Evolutionary conservation across 2,113 vertebrate species (phyloP).

Genomic region (Psammodynastes pulverulentus): DNA sequence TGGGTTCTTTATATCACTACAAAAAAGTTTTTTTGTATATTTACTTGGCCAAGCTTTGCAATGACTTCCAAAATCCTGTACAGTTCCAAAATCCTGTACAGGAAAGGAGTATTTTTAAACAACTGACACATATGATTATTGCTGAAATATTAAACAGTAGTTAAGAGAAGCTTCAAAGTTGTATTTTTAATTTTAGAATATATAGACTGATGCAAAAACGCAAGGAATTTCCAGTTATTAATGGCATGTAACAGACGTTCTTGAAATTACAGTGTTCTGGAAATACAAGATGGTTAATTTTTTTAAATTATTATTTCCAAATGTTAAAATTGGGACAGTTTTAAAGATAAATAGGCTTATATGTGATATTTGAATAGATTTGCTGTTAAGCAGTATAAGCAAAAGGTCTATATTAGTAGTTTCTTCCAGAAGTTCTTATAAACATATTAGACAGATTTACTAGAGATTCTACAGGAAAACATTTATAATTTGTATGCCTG

Average conservation of each 20-base stretch:
- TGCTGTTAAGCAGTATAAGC: conserved; percentile 63
- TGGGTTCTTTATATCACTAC: conserved; percentile 68
- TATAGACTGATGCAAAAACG: conserved; percentile 64
- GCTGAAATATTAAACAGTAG: conserved; percentile 71
- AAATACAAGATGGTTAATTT: conserved; percentile 69
- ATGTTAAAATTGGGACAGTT: conserved; percentile 67
- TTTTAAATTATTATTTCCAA: conserved; percentile 63
- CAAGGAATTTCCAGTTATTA: conserved; percentile 69
- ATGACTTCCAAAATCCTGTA: conserved; percentile 68
- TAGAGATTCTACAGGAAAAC: conserved; percentile 67
- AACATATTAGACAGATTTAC: conserved; percentile 59
- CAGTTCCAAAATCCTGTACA: conserved; percentile 60
- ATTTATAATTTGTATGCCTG: conserved; percentile 65
- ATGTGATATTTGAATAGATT: conserved; percentile 65
- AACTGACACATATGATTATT: conserved; percentile 69
- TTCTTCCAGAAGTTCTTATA: conserved; percentile 60
- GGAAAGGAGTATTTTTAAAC: conserved; percentile 63
- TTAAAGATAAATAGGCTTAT: conserved; percentile 66
- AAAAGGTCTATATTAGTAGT: conserved; percentile 58
- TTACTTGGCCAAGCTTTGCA: conserved; percentile 62
- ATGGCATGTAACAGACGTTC: conserved; percentile 69
- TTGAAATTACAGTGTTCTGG: conserved; percentile 77
- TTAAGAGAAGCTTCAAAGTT: conserved; percentile 70
- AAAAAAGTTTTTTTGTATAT: conserved; percentile 68
- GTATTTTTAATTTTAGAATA: conserved; percentile 65